Conservation (phyloP, 2,113 vertebrate species). For the Nibea albiflora region DNA sequence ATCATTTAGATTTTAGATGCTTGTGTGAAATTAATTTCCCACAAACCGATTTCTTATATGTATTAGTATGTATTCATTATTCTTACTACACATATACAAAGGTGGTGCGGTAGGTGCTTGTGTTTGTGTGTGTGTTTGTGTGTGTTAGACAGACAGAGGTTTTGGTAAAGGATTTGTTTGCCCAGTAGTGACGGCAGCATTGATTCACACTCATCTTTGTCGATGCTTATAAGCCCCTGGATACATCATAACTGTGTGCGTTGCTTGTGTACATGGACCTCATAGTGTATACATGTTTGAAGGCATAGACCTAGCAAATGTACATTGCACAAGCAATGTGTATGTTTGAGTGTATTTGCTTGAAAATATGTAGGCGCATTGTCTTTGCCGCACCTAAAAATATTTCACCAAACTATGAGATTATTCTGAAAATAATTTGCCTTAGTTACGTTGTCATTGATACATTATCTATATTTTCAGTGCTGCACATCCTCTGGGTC, state of each 20-base stretch:
- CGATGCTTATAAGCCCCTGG: conserved; percentile 80
- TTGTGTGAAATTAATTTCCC: not conserved
- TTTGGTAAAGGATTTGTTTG: conserved; percentile 83
- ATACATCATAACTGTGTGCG: conserved; percentile 78
- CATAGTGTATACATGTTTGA: conserved; percentile 37
- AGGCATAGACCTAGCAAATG: conserved; percentile 11
- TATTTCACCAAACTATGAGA: not conserved
- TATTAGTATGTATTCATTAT: conserved; percentile 23
- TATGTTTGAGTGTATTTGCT: not conserved
- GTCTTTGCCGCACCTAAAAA: not conserved
- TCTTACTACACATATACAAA: conserved; percentile 20
- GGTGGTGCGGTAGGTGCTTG: not conserved
- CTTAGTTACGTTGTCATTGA: not conserved
- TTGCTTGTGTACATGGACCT: conserved; percentile 34
- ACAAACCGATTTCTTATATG: not conserved
- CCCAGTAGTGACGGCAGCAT: conserved; percentile 79
- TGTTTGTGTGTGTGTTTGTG: conserved; percentile 7
- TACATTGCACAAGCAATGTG: not conserved
- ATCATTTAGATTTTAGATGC: not conserved
- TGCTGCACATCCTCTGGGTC: not conserved
- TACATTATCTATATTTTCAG: not conserved
- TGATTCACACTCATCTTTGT: conserved; percentile 85
- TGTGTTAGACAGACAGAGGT: conserved; percentile 58
- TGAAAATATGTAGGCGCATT: not conserved
- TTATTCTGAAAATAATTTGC: not conserved